These are phyloP conservation scores for Himantopus leucocephalus DNA, from an alignment of 2,113 vertebrate genomes.

Conservation along the genomic window DNA sequence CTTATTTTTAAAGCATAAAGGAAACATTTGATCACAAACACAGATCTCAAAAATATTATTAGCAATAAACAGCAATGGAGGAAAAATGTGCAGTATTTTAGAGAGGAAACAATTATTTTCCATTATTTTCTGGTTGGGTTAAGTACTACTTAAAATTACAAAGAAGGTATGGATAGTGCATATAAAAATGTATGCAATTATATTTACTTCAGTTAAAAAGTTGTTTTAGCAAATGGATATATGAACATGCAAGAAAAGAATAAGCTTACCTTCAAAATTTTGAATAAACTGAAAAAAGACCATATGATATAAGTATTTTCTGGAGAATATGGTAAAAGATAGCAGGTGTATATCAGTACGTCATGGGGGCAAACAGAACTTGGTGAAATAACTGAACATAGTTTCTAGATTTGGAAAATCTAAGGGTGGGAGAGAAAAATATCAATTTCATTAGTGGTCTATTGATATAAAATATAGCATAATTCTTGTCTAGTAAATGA, in stretches of 20 bases:
- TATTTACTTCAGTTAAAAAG: neutral
- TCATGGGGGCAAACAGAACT: neutral
- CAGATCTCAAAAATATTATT: neutral
- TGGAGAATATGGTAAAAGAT: neutral
- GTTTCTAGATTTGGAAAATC: neutral
- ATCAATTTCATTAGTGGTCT: neutral
- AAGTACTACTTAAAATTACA: neutral
- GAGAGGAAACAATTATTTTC: neutral
- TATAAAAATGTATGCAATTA: neutral
- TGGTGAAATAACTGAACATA: neutral
- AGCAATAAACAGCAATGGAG: neutral
- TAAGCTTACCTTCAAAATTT: neutral
- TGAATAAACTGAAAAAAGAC: neutral
- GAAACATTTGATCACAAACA: neutral
- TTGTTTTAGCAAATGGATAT: neutral
- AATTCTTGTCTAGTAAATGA: neutral
- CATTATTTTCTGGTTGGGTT: neutral
- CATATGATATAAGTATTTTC: neutral
- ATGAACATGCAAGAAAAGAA: neutral
- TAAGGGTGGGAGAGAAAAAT: neutral
- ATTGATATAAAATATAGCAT: neutral
- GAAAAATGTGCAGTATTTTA: neutral
- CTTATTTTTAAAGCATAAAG: neutral
- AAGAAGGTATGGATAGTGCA: neutral
- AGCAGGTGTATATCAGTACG: neutral